Percentiles rank a stretch among this genome's conserved stretches.
phyloP scores from a whole-genome alignment of 1,140 invertebrate species.

The Carposina sasakii region DNA sequence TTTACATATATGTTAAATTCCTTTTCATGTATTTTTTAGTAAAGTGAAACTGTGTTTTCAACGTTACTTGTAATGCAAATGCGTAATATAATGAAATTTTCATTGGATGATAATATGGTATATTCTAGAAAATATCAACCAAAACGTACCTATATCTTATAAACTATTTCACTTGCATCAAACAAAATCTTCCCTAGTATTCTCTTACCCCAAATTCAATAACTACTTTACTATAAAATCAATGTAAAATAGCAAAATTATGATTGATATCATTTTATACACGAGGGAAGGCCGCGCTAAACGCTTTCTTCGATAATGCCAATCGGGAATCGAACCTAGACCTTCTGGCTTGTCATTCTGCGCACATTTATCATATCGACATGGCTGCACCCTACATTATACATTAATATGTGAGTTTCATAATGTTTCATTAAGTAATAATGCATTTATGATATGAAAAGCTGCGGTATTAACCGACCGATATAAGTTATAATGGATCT shows the following conservation, averaged over 20 bases:
- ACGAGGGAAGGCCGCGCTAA: slow-evolving; percentile 12
- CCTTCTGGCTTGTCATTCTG: slow-evolving; percentile 50
- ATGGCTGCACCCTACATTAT: slow-evolving; percentile 55
- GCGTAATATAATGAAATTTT: no score
- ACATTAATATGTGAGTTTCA: slow-evolving; percentile 56
- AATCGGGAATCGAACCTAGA: slow-evolving; percentile 47
- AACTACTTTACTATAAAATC: no score
- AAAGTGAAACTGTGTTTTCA: no score
- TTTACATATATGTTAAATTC: no score
- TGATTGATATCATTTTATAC: background rate
- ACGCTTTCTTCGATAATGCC: slow-evolving; percentile 35
- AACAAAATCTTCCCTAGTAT: background rate
- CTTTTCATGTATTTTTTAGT: no score
- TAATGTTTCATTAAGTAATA: slow-evolving; percentile 67
- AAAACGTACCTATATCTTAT: background rate
- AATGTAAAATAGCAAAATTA: background rate
- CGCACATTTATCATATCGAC: slow-evolving; percentile 59
- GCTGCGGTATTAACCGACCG: no score
- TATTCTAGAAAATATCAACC: no score
- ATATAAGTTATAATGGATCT: no score
- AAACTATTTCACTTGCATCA: background rate
- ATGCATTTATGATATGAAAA: slow-evolving; percentile 49
- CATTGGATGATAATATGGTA: no score
- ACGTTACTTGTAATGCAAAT: no score
- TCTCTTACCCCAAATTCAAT: no score